These are phyloP conservation scores for Amitus sp. DNA, from an alignment of 2,888 invertebrate genomes.

Conservation along the genomic window DNA sequence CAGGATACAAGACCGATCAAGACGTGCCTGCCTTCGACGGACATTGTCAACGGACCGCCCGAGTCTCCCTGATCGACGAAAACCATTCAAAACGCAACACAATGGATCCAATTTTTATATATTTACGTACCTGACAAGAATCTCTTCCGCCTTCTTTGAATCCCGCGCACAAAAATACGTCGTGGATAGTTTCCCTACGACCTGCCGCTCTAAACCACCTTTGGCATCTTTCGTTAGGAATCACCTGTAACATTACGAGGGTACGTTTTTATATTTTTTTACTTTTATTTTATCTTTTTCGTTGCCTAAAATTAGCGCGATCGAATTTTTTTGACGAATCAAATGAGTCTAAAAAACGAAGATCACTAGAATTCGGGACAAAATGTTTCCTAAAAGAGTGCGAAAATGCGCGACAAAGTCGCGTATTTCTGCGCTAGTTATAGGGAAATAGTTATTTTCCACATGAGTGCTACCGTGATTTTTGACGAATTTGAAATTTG, in stretches of 20 bases:
- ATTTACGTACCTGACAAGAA: constrained; percentile 69
- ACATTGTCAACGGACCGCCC: constrained; percentile 89
- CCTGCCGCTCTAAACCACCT: constrained; percentile 93
- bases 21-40: constrained; percentile 85
- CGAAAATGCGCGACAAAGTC: too few relatives aligned
- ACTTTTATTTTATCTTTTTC: background rate
- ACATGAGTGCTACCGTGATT: too few relatives aligned
- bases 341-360: too few relatives aligned
- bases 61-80: constrained; percentile 70
- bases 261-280: background rate
- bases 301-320: too few relatives aligned
- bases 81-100: constrained; percentile 11
- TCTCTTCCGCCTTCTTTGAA: constrained; percentile 84
- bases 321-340: too few relatives aligned
- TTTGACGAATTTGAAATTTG: too few relatives aligned
- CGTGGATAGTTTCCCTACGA: constrained; percentile 89
- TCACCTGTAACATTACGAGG: constrained; percentile 66
- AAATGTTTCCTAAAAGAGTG: too few relatives aligned
- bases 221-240: constrained; percentile 91
- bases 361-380: too few relatives aligned
- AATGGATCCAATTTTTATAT: too few relatives aligned
- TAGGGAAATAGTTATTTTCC: too few relatives aligned
- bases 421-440: too few relatives aligned
- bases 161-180: constrained; percentile 92
- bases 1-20: constrained; percentile 90